These are phyloP conservation scores for Tinamus guttatus DNA, from an alignment of 2,113 vertebrate species.

Conservation along the genomic window DNA sequence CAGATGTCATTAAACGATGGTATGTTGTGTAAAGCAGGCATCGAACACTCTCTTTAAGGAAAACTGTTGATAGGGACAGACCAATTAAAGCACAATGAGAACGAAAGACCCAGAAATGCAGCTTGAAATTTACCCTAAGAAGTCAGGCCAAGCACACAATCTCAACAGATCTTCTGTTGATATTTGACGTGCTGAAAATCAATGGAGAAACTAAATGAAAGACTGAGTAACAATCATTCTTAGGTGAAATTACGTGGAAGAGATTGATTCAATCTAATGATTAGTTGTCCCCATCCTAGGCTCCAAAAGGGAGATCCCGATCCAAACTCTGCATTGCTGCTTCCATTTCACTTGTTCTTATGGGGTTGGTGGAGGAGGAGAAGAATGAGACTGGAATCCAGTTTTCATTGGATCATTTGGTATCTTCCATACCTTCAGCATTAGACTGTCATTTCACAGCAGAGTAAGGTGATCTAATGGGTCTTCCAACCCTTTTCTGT, in stretches of 20 bases:
- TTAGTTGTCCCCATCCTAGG: not conserved
- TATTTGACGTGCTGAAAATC: not conserved
- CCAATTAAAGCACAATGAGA: not conserved
- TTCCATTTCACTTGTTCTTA: not conserved
- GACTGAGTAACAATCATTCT: not conserved
- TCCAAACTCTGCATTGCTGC: not conserved
- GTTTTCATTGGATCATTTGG: not conserved
- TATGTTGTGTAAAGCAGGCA: not conserved
- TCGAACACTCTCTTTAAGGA: not conserved
- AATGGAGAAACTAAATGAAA: not conserved
- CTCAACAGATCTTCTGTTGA: not conserved
- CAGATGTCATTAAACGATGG: constrained; percentile 24
- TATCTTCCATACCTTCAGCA: not conserved
- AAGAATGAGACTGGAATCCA: not conserved
- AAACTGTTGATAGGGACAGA: not conserved
- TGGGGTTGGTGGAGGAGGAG: not conserved
- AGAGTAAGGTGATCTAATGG: not conserved
- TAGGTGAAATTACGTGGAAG: not conserved
- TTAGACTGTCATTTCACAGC: not conserved
- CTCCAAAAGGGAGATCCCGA: not conserved
- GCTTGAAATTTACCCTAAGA: not conserved
- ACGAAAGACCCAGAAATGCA: not conserved
- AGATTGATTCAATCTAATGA: not conserved
- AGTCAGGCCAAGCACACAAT: not conserved
- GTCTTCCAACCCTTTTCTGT: not conserved